Conservation (phyloP, 2,797 vertebrate genomes). For the Luscinia luscinia region DNA sequence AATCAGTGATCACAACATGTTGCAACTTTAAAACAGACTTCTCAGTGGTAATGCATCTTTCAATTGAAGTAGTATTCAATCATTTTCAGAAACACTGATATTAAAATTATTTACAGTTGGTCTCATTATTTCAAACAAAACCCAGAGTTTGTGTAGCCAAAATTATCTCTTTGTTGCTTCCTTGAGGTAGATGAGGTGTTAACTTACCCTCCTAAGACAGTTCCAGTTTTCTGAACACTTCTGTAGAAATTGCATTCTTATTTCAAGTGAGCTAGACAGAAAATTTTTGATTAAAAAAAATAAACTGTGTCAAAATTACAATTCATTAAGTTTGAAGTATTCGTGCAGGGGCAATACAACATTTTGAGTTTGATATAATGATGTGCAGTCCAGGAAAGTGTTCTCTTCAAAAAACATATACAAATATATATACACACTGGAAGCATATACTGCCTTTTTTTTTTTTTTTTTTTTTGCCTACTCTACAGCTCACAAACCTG, state of each 20-base stretch:
- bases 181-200: neutral
- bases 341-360: neutral
- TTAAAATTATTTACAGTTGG: neutral
- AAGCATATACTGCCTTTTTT: neutral
- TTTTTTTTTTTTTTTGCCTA: neutral
- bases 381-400: neutral
- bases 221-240: neutral
- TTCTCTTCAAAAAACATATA: neutral
- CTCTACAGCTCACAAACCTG: neutral
- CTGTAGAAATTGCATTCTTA: neutral
- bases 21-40: neutral
- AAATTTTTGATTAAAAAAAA: neutral
- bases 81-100: neutral
- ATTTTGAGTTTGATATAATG: neutral
- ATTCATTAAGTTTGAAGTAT: neutral
- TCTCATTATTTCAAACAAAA: neutral
- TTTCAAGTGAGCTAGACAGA: neutral
- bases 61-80: neutral
- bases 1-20: neutral
- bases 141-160: neutral
- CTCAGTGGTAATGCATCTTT: neutral
- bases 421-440: accelerated
- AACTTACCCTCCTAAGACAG: neutral
- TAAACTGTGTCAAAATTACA: neutral
- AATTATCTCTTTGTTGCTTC: neutral